A percentile compares a stretch with the other conserved stretches of the same genome.
Evolutionary conservation across 2,888 invertebrate genomes (phyloP).

Genomic region (Bedellia somnulentella): DNA sequence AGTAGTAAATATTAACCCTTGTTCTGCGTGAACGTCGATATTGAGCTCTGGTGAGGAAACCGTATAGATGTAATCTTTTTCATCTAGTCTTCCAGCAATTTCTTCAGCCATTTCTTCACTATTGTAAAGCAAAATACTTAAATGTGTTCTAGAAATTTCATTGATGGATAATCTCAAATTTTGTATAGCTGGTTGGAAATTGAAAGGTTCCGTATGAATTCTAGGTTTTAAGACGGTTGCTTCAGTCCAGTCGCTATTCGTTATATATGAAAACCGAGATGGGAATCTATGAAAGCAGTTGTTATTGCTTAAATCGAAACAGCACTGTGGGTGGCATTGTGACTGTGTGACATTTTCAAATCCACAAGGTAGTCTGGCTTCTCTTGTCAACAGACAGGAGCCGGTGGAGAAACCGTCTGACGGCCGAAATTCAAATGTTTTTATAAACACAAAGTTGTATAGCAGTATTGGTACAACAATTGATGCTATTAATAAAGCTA

Average conservation of each 20-base stretch:
- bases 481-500: conserved; percentile 19
- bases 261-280: conserved; percentile 48
- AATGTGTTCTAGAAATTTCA: conserved; percentile 32
- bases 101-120: conserved; percentile 14
- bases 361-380: conserved; percentile 34
- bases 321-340: conserved; percentile 49
- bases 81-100: conserved; percentile 19
- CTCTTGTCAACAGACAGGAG: conserved; percentile 30
- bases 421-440: conserved; percentile 21
- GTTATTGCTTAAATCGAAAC: conserved; percentile 38
- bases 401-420: conserved; percentile 39
- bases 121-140: conserved; percentile 33
- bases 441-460: conserved; percentile 27
- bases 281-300: conserved; percentile 57
- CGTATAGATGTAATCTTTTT: conserved; percentile 25
- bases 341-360: conserved; percentile 19
- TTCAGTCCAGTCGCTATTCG: conserved; percentile 30
- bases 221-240: conserved; percentile 25
- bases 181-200: conserved; percentile 19
- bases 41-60: conserved; percentile 29
- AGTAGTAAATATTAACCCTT: conserved; percentile 49
- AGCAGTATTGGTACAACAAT: conserved; percentile 28
- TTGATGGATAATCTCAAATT: conserved; percentile 29
- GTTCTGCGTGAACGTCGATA: conserved; percentile 20
- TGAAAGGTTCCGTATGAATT: conserved; percentile 28